Conservation (phyloP, 1,140 invertebrate genomes). For the Pygmarrhopalites habei region DNA sequence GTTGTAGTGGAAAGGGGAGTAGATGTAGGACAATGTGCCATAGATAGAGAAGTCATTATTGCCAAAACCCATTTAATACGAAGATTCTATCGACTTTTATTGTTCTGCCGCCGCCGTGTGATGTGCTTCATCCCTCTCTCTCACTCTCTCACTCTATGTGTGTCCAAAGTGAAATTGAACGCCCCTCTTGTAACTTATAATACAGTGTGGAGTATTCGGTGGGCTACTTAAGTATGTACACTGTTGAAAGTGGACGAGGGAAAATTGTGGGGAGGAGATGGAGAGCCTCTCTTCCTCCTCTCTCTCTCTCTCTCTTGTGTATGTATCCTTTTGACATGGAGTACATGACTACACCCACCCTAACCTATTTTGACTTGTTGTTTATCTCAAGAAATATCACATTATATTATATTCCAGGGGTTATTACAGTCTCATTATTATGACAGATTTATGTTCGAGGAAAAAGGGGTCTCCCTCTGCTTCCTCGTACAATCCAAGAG, state of each 20-base stretch:
- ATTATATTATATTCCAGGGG: conserved; percentile 18
- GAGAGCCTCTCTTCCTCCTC: no score
- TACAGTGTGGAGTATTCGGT: no score
- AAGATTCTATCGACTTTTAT: conserved; percentile 6
- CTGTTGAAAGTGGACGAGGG: no score
- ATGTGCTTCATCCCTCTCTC: background rate
- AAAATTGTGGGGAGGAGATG: no score
- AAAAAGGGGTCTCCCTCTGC: conserved; percentile 2
- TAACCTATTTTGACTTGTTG: conserved; percentile 9
- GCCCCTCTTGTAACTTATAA: no score
- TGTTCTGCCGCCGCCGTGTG: background rate
- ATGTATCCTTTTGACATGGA: no score
- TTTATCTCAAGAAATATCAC: conserved; percentile 21
- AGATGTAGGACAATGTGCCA: no score
- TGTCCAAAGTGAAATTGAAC: no score
- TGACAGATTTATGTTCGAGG: conserved; percentile 28
- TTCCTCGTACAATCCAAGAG: background rate
- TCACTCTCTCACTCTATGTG: background rate
- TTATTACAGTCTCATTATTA: conserved; percentile 33
- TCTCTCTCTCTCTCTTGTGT: no score
- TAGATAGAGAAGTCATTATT: background rate
- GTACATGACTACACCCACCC: no score
- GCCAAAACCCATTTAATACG: conserved; percentile 2
- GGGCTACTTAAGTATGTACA: no score
- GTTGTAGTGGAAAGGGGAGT: no score